Evolutionary conservation across 2,888 invertebrate genomes (phyloP), one percentile per base, ranked within the genome.

Genomic region (Theristus sp.): DNA sequence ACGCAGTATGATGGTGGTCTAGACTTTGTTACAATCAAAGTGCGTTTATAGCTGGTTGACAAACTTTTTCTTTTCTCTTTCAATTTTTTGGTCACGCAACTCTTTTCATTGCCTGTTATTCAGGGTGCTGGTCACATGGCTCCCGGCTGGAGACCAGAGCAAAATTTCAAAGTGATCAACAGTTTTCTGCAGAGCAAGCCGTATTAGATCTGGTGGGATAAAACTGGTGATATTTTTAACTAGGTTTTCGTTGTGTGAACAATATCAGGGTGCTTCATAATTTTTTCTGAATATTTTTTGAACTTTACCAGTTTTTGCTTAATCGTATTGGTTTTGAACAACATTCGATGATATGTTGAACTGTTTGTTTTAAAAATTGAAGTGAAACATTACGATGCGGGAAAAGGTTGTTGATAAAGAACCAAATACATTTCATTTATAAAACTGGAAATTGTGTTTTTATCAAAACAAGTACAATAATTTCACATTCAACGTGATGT

Each of bases 61-160:
- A 6, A 38, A 38, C 6, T 38, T 38, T 13, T 13, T 38, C 38
- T 38, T 13, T 38, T 38, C 38, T 6, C 6, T 38, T 17, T 13
- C 6, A 6, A 38, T 38, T 38, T 38, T 38, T 38, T 17, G 38
- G 17, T 38, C 38, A 38, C 6, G 10, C 10, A 38, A 38, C 6
- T 13, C 38, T 6, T 38, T 6, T 6, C 6, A 38, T 13, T 13
- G 38, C 38, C 17, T 38, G 10, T 13, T n/a, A 20, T 57, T 6
- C 53, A 64, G 61, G 64, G 64, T 22, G 62, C 63, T 26, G 64
- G 64, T 17, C 64, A 64, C 60, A 64, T 64, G 64, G 64, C 62
- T 1, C 64, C 64, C 1, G 62, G 56, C 29, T 60, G 60, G 61
- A 57, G 46, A 26, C 61, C 64, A 1, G 46, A 29, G 17, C 56